These are phyloP conservation scores for Campaea margaritaria DNA, from an alignment of 2,888 invertebrate species.

Conservation along the genomic window DNA sequence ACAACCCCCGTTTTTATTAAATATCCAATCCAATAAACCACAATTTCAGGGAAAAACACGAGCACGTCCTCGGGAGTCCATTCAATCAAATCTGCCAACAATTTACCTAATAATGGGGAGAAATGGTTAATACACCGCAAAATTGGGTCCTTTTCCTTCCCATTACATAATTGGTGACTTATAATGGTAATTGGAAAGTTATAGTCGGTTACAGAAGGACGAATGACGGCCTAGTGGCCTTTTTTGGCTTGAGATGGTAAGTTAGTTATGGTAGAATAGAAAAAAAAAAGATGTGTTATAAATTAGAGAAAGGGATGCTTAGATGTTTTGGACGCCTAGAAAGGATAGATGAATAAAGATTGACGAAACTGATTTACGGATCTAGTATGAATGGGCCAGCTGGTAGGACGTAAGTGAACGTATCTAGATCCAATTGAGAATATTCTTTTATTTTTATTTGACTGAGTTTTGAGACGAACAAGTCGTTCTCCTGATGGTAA, in stretches of 20 bases:
- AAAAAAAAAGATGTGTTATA: too few relatives aligned
- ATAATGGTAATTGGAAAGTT: constrained; percentile 42
- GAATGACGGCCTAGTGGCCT: constrained; percentile 1
- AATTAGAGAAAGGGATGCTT: too few relatives aligned
- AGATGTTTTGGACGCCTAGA: too few relatives aligned
- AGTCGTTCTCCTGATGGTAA: too few relatives aligned
- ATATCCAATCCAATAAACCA: constrained; percentile 8
- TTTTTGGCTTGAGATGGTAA: not conserved
- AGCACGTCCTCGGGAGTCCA: constrained; percentile 15
- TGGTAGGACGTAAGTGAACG: too few relatives aligned
- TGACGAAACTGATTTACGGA: too few relatives aligned
- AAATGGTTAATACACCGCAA: constrained; percentile 44
- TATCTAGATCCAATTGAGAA: too few relatives aligned
- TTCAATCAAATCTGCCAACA: constrained; percentile 27
- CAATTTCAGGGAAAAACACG: constrained; percentile 18
- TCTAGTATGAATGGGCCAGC: too few relatives aligned
- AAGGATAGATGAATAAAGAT: too few relatives aligned
- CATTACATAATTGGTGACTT: constrained; percentile 40
- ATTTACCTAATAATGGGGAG: constrained; percentile 38
- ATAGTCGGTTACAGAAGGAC: constrained; percentile 27
- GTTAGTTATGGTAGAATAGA: too few relatives aligned
- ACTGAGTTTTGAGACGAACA: too few relatives aligned
- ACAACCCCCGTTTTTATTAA: constrained; percentile 10
- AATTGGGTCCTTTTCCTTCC: constrained; percentile 38
- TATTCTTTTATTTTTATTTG: too few relatives aligned